Conservation (phyloP, 2,888 invertebrate genomes). For the Napeogenes inachia region DNA sequence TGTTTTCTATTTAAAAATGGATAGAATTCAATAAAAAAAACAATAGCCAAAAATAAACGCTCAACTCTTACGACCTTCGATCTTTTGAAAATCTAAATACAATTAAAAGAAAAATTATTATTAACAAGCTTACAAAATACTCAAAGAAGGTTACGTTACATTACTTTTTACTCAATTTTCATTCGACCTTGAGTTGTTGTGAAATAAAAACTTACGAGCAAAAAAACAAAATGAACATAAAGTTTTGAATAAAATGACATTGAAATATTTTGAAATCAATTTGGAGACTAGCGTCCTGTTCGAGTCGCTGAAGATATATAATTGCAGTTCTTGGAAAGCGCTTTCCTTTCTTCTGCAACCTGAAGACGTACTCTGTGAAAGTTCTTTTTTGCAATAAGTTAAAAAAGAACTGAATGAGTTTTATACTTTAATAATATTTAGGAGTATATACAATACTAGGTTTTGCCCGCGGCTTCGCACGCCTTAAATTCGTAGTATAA, state of each 20-base stretch:
- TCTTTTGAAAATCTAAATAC: conserved; percentile 30
- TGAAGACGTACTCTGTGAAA: conserved; percentile 1
- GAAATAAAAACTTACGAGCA: not conserved
- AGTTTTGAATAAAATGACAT: conserved; percentile 5
- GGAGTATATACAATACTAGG: no score
- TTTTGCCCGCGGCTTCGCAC: no score
- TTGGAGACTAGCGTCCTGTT: conserved; percentile 1
- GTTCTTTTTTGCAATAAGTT: not conserved
- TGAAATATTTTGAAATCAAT: conserved; percentile 5
- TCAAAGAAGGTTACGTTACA: no score
- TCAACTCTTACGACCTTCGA: conserved; percentile 30
- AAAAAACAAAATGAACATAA: not conserved
- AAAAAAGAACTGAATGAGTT: no score
- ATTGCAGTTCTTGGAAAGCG: conserved; percentile 5
- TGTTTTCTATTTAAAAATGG: no score
- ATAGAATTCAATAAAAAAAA: no score
- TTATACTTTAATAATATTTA: not conserved
- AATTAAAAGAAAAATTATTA: no score
- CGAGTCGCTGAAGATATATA: conserved; percentile 3
- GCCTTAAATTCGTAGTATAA: no score
- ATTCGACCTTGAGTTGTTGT: no score
- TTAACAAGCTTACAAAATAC: no score
- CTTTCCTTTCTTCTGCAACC: conserved; percentile 2
- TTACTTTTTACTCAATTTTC: no score
- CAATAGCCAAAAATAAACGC: not conserved